These are phyloP conservation scores for Notolabrus celidotus DNA, from an alignment of 2,797 vertebrate genomes.

Conservation along the genomic window DNA sequence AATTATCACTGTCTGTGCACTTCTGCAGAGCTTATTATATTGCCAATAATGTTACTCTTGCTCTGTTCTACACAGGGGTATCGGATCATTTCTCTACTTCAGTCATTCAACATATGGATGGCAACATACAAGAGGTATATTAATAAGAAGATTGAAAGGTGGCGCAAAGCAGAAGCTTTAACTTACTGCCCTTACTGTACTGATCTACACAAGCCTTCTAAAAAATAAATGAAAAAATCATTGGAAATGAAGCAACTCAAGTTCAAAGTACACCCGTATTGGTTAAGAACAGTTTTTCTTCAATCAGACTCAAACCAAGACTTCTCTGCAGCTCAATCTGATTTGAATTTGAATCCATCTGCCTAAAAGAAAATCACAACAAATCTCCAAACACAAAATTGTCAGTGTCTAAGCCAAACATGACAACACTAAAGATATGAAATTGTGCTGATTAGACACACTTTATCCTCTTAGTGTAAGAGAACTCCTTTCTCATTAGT, in stretches of 20 bases:
- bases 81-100: not conserved
- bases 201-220: not conserved
- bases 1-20: no score
- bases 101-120: slow-evolving; percentile 6
- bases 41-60: not conserved
- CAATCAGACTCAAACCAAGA: not conserved
- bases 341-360: not conserved
- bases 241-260: not conserved
- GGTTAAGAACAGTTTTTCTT: not conserved
- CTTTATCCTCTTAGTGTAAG: slow-evolving; percentile 1
- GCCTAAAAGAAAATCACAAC: not conserved
- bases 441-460: slow-evolving; percentile 37
- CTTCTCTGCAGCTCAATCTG: not conserved
- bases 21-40: no score
- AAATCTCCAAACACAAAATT: slow-evolving; percentile 18
- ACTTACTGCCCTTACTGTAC: not conserved
- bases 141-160: not conserved
- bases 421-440: not conserved
- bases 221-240: not conserved
- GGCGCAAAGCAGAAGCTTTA: not conserved
- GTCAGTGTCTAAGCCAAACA: slow-evolving; percentile 1
- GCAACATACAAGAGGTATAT: not conserved
- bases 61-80: not conserved
- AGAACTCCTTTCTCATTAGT: slow-evolving; percentile 1
- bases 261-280: not conserved